Base-by-base conservation (phyloP, 2,888 invertebrate genomes). In the Apomyelois bistriatella region DNA sequence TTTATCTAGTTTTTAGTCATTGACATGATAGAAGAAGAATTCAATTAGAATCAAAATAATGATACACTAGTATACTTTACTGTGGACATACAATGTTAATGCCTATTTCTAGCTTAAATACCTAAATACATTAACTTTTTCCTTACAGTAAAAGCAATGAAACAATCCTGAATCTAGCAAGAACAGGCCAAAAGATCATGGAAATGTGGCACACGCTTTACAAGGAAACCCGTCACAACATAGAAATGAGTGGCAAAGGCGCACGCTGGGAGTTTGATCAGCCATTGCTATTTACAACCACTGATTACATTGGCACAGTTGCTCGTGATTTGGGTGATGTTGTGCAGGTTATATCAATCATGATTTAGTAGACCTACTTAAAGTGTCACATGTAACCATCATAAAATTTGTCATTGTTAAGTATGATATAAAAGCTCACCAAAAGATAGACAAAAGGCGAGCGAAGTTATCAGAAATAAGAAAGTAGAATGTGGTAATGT, bases 261-360 rank as follows among this genome's bases (percentile, higher is more conserved):
- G 92, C 94, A 3, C 92, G 98, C 8, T 98, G 98, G 98, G 98
- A 98, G 80, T 98, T 98, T 79, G 96, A 98, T 72, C 94, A 95
- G 65, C 93, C 93, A 10, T 91, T 93, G 40, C 85, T 98, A 30
- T 98, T 98, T 79, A 94, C 93, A 1, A 93, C 93, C 55, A 97
- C 97, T 0, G 97, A 98, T 72, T 97, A 98, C 67, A 95, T 97
- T 62, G 94, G 94, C 1, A 91, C 91, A 7, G 96, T 98, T 8
- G 96, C 96, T 56, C 89, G 92, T 47, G 96, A 98, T 71, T 87
- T 98, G 35, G 92, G 94, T n/a, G 92, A 95, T 58, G 93, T 97
- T 16, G 94, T 95, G 0, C 93, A 94, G 82, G 95, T 94, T 5
- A 28, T 32, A 10, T 9, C 7, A 32, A 1, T 32, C 4, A 2